Base-by-base conservation (phyloP, 1,140 invertebrate genomes). In the Thalassaphorura encarpata region DNA sequence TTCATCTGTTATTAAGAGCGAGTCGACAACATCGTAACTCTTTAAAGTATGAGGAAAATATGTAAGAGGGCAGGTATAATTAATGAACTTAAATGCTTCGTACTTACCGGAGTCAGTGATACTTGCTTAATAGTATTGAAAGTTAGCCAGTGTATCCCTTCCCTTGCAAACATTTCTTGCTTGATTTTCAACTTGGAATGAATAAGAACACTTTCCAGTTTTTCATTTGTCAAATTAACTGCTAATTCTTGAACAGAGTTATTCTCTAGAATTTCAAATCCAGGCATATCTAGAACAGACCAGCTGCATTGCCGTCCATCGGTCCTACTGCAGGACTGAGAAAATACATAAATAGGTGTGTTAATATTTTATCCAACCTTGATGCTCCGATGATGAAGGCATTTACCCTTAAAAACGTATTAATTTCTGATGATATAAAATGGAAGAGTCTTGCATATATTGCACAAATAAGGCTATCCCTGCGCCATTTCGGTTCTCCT, bases 221-320 rank as follows among this genome's bases (percentile, higher is more conserved):
- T 88, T 72, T 94, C 89, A 68, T 89, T 88, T 68, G 86, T 88
- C 71, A 89, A 91, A 76, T 94, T 94, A 63, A 91, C 89, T 51
- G 89, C 81, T 66, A 92, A 81, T 72, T 90, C 85, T 70, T 84
- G 82, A 62, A 86, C 83, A 23, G 77, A 75, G 72, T 85, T 85
- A 56, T 72, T 71, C 60, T 88, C 81, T 54, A 89, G 79, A 40
- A 81, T 78, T 75, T 92, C 88, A 73, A 91, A 90, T 45, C 89
- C 89, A 71, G 89, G 91, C 64, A 91, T 82, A 72, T 92, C 89
- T 29, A 93, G 19, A 11, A 33, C 4, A 21, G 46, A 48, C 6
- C 11, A 24, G 15, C 46, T 24, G n/a, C n/a, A n/a, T n/a, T n/a
- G n/a, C n/a, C n/a, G n/a, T n/a, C n/a, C n/a, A n/a, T n/a, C n/a